phyloP scores from a whole-genome alignment of 2,888 invertebrate genomes.

The Junonia oenone region DNA sequence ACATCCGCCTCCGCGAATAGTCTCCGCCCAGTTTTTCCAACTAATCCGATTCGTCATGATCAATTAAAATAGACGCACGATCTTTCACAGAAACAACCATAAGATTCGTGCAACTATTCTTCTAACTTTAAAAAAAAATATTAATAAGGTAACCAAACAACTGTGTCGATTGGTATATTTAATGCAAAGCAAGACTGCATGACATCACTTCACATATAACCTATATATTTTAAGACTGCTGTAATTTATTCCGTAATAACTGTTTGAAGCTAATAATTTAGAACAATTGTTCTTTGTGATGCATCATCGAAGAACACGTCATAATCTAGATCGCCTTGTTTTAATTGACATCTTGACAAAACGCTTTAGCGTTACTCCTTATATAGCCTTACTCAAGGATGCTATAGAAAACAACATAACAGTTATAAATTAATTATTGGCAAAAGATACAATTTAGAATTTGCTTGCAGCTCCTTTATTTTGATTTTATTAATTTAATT shows the following conservation, averaged over 20 bases:
- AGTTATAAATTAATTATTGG: no score
- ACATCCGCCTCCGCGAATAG: conserved; percentile 58
- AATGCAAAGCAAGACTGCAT: conserved; percentile 16
- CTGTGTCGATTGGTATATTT: conserved; percentile 14
- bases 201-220: conserved; percentile 27
- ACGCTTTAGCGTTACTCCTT: background rate
- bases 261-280: conserved; percentile 18
- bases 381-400: background rate
- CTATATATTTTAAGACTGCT: conserved; percentile 15
- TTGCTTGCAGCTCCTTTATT: no score
- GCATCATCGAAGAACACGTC: conserved; percentile 15
- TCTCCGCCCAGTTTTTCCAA: conserved; percentile 65
- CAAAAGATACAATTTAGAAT: no score
- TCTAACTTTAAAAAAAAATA: background rate
- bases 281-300: conserved; percentile 7
- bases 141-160: conserved; percentile 8
- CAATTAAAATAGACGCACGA: conserved; percentile 67
- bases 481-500: no score
- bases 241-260: conserved; percentile 21
- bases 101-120: conserved; percentile 8
- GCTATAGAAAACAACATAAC: background rate
- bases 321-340: conserved; percentile 15
- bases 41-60: conserved; percentile 69
- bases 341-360: background rate
- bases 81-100: conserved; percentile 44